These are phyloP conservation scores for Nomia melanderi DNA, from an alignment of 1,140 invertebrate genomes.

Conservation along the genomic window DNA sequence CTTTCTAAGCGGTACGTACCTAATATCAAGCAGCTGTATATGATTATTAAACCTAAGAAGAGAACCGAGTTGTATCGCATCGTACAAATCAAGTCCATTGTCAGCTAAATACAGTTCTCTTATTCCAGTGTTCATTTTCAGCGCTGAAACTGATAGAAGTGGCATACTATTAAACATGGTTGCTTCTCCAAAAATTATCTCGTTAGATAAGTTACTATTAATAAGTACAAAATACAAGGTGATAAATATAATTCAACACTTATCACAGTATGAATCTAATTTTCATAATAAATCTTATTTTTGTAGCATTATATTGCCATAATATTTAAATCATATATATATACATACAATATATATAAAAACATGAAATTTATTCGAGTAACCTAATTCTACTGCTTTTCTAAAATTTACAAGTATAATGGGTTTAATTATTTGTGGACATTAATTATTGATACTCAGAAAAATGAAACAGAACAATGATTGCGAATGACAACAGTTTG, in stretches of 20 bases:
- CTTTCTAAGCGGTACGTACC: conserved; percentile 73
- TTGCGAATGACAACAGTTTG: not conserved
- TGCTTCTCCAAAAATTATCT: not conserved
- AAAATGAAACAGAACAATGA: not conserved
- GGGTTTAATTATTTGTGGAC: conserved; percentile 19
- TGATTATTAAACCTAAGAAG: conserved; percentile 86
- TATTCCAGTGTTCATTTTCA: conserved; percentile 90
- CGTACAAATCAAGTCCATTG: conserved; percentile 87
- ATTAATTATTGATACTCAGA: not conserved
- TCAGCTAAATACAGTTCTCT: conserved; percentile 92
- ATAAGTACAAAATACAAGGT: not conserved
- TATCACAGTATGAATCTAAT: no score
- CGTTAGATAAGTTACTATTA: not conserved
- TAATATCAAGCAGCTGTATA: conserved; percentile 89
- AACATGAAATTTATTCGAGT: not conserved
- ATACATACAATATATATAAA: conserved; percentile 4
- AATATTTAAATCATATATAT: not conserved
- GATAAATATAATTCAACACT: no score
- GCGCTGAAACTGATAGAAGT: conserved; percentile 84
- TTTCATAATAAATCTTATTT: no score
- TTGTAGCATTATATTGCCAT: not conserved
- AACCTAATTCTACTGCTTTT: not conserved
- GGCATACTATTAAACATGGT: not conserved
- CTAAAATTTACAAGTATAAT: not conserved
- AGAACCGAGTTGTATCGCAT: conserved; percentile 89